Conservation (phyloP, 2,113 vertebrate species). For the Thamnaconus septentrionalis region DNA sequence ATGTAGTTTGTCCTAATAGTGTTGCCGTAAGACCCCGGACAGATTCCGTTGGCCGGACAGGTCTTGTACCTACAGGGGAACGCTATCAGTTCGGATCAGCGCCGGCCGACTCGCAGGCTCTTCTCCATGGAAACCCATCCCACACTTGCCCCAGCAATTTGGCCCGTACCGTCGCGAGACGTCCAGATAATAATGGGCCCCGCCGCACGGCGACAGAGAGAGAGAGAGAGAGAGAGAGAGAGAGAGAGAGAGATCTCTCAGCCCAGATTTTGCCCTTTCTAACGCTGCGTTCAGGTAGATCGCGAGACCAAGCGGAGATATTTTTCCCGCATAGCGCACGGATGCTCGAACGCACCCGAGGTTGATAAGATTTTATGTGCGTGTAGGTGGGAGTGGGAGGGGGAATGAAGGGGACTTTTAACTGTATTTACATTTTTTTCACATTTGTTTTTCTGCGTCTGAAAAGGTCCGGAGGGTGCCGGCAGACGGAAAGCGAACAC, state of each 20-base stretch:
- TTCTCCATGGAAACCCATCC: conserved; percentile 73
- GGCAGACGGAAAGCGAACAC: neutral
- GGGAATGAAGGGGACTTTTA: neutral
- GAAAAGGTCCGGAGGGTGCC: neutral
- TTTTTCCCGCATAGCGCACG: neutral
- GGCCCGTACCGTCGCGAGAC: conserved; percentile 59
- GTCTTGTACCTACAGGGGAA: conserved; percentile 20
- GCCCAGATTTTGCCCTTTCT: conserved; percentile 43
- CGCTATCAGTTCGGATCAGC: conserved; percentile 54
- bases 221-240: no score
- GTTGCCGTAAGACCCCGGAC: no score
- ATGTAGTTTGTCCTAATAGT: no score
- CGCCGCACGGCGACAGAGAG: conserved; percentile 25
- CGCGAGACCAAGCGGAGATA: neutral
- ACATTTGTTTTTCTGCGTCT: neutral
- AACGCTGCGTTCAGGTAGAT: conserved; percentile 27
- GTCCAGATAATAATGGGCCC: conserved; percentile 64
- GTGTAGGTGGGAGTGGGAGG: no score
- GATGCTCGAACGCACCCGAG: neutral
- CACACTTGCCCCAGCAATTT: conserved; percentile 52
- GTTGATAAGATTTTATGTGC: no score
- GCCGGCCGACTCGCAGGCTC: conserved; percentile 32
- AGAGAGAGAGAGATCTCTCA: no score
- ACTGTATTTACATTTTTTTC: neutral
- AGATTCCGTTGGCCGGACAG: no score